Evolutionary conservation across 2,797 vertebrate species (phyloP), one percentile per base, ranked within the genome.

Genomic region (Tiaroga cobitis): DNA sequence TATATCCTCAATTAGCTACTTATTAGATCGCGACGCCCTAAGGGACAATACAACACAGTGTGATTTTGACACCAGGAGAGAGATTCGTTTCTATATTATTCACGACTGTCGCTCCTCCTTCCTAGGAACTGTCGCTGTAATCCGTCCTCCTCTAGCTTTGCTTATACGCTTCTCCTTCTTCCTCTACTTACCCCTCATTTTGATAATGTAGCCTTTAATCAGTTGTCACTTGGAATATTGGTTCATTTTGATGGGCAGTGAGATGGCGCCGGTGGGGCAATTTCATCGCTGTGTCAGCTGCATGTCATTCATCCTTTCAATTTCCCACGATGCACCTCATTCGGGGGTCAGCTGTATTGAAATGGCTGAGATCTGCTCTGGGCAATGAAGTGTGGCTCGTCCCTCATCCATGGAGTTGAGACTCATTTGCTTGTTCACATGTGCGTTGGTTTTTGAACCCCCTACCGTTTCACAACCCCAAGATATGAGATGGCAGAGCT

Each of bases 301-400:
- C 51, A 49, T 83, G 84, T 72, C 54, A 78, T 76, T 86, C 72
- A 81, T 67, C 65, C 69, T 80, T 87, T 83, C 82, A 82, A 77
- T 85, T 85, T 85, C 68, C 80, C 77, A 68, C 51, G 8, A 39
- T 83, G 83, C 82, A 81, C 87, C 74, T 85, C 73, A 88, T 85
- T 83, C 74, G 10, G 70, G 70, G 80, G 83, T 82, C 85, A 84
- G 80, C 61, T 81, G 73, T 87, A 88, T 87, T 88, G 81, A 88
- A 88, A 80, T 86, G 84, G 85, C 82, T 85, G 78, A 67, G 70
- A 89, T 85, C 78, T 26, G 49, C 41, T 70, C 74, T 78, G 74
- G 61, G 85, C 81, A 72, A 87, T 88, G 74, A 86, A 81, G 82
- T 73, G 80, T 68, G 70, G 56, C 80, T 61, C 8, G 7, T 65